Base-by-base conservation (phyloP, 2,113 vertebrate species). In the Sporophila hypoxantha region DNA sequence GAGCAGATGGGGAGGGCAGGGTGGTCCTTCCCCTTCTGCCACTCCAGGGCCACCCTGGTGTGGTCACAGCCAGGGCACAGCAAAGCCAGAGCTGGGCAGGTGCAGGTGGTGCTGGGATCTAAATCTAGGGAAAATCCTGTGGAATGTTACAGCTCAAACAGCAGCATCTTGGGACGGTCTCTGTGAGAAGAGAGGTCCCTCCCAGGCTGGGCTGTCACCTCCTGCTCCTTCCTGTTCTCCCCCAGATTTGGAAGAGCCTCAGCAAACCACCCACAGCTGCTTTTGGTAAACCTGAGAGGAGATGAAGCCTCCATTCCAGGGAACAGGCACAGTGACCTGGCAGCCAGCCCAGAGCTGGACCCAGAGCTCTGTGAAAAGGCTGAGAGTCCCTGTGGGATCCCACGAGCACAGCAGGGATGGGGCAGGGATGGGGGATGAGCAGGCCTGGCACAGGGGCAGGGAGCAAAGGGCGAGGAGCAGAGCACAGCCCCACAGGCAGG, bases 371-470 rank as follows among this genome's bases (percentile, higher is more conserved):
- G 39, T 7, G 12, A 81, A 47, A 41, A 47, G 56, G 19, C 76
- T 53, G 50, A 8, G 44, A 68, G 49, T 11, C 15, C 6, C 13
- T 20, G 50, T 4, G 67, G 36, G 66, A 9, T 14, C 27, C 56
- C 75, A 55, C 0, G 1, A 56, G 25, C 56, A 14, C 2, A 23
- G 30, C 4, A 64, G 70, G 49, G 25, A 39, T 2, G 3, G 5
- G 0, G 2, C 37, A 57, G 68, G 66, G 66, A 41, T 0, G 9
- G 47, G 34, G 34, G 15, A 53, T 2, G 30, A 59, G 74, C 25
- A 71, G 44, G 18, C n/a, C n/a, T 44, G 34, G 68, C 39, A 57
- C 19, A 26, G 37, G 27, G 23, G 23, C 18, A 22, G 27, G 18
- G 19, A 42, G 61, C 50, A 61, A 52, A 5, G 56, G 55, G 27